Base-by-base conservation (phyloP, 2,113 vertebrate genomes). In the Perognathus longimembris region DNA sequence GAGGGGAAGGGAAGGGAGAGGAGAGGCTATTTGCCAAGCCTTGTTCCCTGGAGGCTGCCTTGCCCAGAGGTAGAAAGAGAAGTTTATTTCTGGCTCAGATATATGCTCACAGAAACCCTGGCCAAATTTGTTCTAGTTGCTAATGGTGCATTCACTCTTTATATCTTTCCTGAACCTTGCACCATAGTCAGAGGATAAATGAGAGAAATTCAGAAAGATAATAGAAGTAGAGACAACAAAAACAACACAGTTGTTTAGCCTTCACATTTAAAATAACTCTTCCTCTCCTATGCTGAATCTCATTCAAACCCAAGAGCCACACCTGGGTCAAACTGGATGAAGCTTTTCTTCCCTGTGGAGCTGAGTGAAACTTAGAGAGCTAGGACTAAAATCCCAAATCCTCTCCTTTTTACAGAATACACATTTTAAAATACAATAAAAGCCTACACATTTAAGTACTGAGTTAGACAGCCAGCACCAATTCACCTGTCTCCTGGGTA, bases 351-450 rank as follows among this genome's bases (percentile, higher is more conserved):
- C 32, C 38, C 1, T 70, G 1, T 7, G 17, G 36, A 70, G 32
- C 85, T 61, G 34, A 85, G 7, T 61, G 34, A 85, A 6, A 36
- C 32, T 75, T 50, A 57, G 24, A 85, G 34, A 87, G 5, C 40
- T 1, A 5, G 75, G 36, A 63, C 54, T 32, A 22, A 83, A 85
- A 94, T 57, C 76, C 76, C 24, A 88, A 45, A 92, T 88, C 87
- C 59, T 81, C 90, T 84, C 21, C 24, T 88, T 61, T 93, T 95
- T 67, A 59, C 40, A 70, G 34, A 87, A 32, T 83, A 84, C 3
- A 86, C 83, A 59, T 32, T n/a, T 14, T 45, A 66, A 67, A 34
- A 50, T 5, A 69, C 22, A 21, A n/a, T 75, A 28, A 40, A 75
- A 61, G 6, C 36, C 42, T 77, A 18, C 69, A 66, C 59, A 57